These are phyloP conservation scores for Autographa pulchrina DNA, from an alignment of 2,888 invertebrate genomes.

Conservation along the genomic window DNA sequence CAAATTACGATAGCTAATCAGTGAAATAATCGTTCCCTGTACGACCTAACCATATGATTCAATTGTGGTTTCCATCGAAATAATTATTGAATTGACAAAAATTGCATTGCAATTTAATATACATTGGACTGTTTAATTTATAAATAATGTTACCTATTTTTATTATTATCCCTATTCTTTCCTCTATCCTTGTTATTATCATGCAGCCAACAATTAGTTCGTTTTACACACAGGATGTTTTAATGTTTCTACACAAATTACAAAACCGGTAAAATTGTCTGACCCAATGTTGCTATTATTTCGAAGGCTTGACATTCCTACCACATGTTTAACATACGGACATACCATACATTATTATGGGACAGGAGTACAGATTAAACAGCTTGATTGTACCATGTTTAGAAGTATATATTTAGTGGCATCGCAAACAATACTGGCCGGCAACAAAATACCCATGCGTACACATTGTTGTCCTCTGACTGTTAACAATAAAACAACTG, in stretches of 20 bases:
- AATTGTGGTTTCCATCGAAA: too few relatives aligned
- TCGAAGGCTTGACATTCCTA: not conserved
- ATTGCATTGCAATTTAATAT: too few relatives aligned
- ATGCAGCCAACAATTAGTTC: not conserved
- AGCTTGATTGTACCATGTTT: slow-evolving; percentile 21
- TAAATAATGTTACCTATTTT: not conserved
- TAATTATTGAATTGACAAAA: too few relatives aligned
- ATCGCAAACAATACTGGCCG: slow-evolving; percentile 67
- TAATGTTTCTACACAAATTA: not conserved
- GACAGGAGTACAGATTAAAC: slow-evolving; percentile 30
- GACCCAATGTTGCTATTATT: not conserved
- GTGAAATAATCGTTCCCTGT: too few relatives aligned
- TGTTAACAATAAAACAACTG: slow-evolving; percentile 57
- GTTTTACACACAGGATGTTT: not conserved
- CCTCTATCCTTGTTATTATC: not conserved
- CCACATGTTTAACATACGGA: not conserved
- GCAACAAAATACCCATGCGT: slow-evolving; percentile 67
- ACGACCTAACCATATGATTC: too few relatives aligned
- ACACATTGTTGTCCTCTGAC: slow-evolving; percentile 62
- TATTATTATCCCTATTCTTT: not conserved
- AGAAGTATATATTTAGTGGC: slow-evolving; percentile 37
- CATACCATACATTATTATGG: not conserved
- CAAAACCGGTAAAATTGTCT: not conserved
- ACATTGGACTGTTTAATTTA: not conserved
- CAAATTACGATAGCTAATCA: too few relatives aligned